These are phyloP conservation scores for Cygnus buccinator DNA, from an alignment of 2,113 vertebrate genomes.

Conservation along the genomic window DNA sequence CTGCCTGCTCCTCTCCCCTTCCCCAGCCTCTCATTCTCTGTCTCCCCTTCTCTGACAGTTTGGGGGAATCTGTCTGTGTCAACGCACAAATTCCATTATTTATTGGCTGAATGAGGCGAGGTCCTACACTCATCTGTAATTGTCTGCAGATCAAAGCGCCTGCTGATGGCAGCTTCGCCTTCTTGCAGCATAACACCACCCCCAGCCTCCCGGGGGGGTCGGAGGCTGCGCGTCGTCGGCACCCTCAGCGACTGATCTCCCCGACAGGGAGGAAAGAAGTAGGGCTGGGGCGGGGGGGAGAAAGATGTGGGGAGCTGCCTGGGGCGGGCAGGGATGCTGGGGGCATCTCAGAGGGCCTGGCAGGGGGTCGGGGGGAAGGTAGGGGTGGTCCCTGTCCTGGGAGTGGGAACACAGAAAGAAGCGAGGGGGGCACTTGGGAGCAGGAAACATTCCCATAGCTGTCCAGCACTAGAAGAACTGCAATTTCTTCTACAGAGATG, in stretches of 20 bases:
- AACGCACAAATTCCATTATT: slow-evolving; percentile 61
- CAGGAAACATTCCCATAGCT: background rate
- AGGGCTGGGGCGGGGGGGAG: slow-evolving; percentile 22
- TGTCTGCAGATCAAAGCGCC: slow-evolving; percentile 68
- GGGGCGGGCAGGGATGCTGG: background rate
- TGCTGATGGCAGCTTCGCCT: slow-evolving; percentile 68
- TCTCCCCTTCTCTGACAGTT: slow-evolving; percentile 66
- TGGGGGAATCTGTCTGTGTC: slow-evolving; percentile 70
- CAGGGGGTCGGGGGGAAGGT: background rate
- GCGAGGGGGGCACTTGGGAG: background rate
- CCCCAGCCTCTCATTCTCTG: background rate
- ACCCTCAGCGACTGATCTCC: slow-evolving; percentile 48
- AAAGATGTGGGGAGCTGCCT: background rate
- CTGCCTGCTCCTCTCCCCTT: slow-evolving; percentile 14
- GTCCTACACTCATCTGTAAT: slow-evolving; percentile 65
- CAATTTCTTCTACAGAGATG: background rate
- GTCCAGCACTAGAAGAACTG: background rate
- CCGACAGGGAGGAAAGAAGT: slow-evolving; percentile 56
- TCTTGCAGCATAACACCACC: slow-evolving; percentile 34
- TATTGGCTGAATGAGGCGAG: slow-evolving; percentile 54
- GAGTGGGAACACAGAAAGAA: background rate
- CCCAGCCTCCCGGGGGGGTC: slow-evolving; percentile 44
- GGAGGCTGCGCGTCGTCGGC: slow-evolving; percentile 2
- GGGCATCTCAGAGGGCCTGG: background rate
- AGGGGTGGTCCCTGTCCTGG: background rate